phyloP scores from a whole-genome alignment of 2,888 invertebrate genomes.

The Lottia gigantea region DNA sequence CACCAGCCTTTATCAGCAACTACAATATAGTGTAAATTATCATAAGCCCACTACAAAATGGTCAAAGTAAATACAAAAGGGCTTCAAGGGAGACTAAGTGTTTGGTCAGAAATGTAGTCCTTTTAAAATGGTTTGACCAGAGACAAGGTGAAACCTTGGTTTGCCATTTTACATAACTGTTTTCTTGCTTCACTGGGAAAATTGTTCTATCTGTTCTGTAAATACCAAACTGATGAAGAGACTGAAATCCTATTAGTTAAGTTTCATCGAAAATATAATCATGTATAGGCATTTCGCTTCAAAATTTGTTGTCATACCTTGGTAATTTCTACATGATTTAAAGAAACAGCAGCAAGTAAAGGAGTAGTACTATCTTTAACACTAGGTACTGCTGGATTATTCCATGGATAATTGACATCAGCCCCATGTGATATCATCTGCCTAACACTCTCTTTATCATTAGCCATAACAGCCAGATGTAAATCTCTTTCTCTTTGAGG shows the following conservation, averaged over 20 bases:
- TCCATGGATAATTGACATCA: constrained; percentile 69
- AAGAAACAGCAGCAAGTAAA: constrained; percentile 68
- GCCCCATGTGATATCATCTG: constrained; percentile 61
- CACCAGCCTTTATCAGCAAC: constrained; percentile 65
- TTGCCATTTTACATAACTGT: too few species aligned
- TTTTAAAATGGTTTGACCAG: too few species aligned
- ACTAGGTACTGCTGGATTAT: constrained; percentile 67
- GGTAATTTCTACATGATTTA: constrained; percentile 68
- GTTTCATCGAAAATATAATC: too few species aligned
- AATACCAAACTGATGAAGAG: too few species aligned
- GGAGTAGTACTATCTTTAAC: constrained; percentile 69
- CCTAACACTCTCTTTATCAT: constrained; percentile 63
- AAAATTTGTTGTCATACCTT: constrained; percentile 47
- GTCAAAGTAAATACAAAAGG: not conserved
- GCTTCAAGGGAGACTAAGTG: too few species aligned
- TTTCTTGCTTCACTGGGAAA: too few species aligned
- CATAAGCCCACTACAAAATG: too few species aligned
- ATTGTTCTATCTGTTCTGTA: too few species aligned
- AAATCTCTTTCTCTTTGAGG: constrained; percentile 65
- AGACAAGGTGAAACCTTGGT: too few species aligned
- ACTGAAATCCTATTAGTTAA: too few species aligned
- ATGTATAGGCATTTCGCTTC: too few species aligned
- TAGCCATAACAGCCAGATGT: constrained; percentile 68
- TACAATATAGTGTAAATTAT: constrained; percentile 33
- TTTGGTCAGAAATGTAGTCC: too few species aligned